Conservation (phyloP, 1,140 invertebrate genomes). For the Mylabris phalerata region DNA sequence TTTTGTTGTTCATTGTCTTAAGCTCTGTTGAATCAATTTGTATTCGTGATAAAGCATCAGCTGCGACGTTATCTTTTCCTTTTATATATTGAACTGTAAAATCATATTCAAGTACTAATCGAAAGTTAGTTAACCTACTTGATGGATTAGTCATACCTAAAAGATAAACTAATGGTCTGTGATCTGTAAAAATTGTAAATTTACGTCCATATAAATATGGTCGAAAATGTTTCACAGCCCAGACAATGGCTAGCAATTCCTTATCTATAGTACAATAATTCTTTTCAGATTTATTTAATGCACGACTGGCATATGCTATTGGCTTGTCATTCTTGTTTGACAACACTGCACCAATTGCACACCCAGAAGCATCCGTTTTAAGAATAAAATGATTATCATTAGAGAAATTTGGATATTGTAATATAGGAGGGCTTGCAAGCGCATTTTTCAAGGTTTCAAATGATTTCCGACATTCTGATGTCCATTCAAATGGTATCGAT, state of each 20-base stretch:
- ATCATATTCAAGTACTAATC: not conserved
- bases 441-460: no score
- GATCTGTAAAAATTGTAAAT: not conserved
- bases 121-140: not conserved
- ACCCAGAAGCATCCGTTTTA: no score
- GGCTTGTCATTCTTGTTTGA: no score
- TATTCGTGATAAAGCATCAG: not conserved
- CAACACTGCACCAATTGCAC: no score
- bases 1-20: not conserved
- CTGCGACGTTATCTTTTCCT: not conserved
- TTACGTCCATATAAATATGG: not conserved
- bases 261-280: not conserved
- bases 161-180: not conserved
- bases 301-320: not conserved
- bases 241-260: not conserved
- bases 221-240: not conserved
- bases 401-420: no score
- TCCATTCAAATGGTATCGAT: no score
- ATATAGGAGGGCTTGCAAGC: no score
- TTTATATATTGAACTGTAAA: not conserved
- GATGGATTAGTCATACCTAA: not conserved
- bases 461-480: no score
- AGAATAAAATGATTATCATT: no score
- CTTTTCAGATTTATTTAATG: not conserved
- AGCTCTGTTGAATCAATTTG: not conserved